Evolutionary conservation across 2,797 vertebrate species (phyloP), one percentile per base, ranked within the genome.

Genomic region (Sardinella longiceps): DNA sequence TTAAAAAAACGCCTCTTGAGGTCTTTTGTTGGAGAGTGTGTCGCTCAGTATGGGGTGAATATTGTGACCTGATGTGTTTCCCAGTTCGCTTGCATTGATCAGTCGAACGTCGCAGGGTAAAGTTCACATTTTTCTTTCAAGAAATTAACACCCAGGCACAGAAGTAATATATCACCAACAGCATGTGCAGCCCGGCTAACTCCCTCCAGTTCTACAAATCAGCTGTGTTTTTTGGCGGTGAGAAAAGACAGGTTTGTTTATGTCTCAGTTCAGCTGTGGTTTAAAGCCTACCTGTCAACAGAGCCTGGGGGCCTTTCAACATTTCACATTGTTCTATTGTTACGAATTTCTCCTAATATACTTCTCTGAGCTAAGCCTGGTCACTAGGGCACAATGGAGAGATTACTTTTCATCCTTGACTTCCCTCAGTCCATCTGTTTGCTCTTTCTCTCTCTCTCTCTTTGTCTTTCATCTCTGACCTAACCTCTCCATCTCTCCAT

Each of bases 401-500:
- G 3, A 11, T 28, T 66, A 30, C 1, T 33, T 66, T 28, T 66
- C 9, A 30, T 63, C 25, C n/a, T 60, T 66, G 63, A 66, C 30
- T 37, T 37, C 30, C 1, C 33, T 39, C 66, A 30, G 25, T 74
- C 28, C 66, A 11, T 39, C 5, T 37, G 12, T 39, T 30, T 66
- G 4, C 20, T 37, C 66, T 74, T 5, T 74, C 66, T 37, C 25
- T 70, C 63, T 33, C 30, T 70, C 30, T 70, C 11, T 70, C 28
- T 70, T 3, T 66, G 15, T 74, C 33, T 74, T 18, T 74, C 14
- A 60, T 60, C 56, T 60, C 9, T 60, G 56, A 60, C 56, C 23
- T 58, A 25, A 58, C 56, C 66, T 74, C 30, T 74, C 66, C 33
- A 33, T 74, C 66, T 74, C 30, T 74, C 66, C 33, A 20, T 74